Percentiles rank a stretch among this genome's conserved stretches.
phyloP scores from a whole-genome alignment of 2,888 invertebrate species.

The Aplocera efformata region DNA sequence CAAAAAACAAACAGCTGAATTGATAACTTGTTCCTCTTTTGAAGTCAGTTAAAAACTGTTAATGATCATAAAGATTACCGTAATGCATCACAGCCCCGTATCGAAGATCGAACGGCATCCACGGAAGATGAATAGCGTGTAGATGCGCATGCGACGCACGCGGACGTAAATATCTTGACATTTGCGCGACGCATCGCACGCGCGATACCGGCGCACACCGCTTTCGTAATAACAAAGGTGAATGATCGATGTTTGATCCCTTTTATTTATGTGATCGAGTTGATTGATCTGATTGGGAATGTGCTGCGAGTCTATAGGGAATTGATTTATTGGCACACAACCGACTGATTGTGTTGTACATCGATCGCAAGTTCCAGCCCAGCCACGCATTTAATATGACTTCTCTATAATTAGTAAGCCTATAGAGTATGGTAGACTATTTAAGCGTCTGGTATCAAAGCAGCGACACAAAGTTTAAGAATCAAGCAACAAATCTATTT shows the following conservation, averaged over 20 bases:
- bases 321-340: slow-evolving; percentile 8
- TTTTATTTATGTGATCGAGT: slow-evolving; percentile 31
- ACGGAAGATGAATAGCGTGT: slow-evolving; percentile 41
- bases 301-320: slow-evolving; percentile 6
- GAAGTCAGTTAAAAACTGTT: no score
- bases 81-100: no score
- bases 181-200: slow-evolving; percentile 47
- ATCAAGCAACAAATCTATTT: no score
- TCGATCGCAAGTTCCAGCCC: background rate
- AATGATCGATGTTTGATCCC: slow-evolving; percentile 60
- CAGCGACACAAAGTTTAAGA: no score
- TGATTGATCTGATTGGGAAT: slow-evolving; percentile 19
- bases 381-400: no score
- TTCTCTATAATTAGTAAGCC: no score
- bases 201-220: slow-evolving; percentile 28
- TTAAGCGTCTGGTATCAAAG: no score
- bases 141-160: slow-evolving; percentile 42
- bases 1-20: no score
- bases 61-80: no score
- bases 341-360: background rate
- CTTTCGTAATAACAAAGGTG: slow-evolving; percentile 52
- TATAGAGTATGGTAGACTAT: no score
- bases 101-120: slow-evolving; percentile 57
- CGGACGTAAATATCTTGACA: slow-evolving; percentile 71
- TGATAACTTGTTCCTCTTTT: no score